Evolutionary conservation across 2,888 invertebrate species (phyloP).

Genomic region (Heterodera filipjevi): DNA sequence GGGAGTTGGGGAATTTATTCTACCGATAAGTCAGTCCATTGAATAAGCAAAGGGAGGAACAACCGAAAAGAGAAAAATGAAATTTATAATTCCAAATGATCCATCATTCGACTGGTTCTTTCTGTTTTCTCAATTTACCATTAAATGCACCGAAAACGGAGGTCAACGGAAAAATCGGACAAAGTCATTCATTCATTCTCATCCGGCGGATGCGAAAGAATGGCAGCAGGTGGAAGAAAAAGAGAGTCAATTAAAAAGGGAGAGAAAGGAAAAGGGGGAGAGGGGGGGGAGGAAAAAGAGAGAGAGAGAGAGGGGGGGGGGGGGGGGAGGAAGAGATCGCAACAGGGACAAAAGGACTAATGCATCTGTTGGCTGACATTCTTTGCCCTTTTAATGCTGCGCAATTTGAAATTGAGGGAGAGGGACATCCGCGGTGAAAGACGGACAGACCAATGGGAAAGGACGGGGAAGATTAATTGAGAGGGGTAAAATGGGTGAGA

Average conservation of each 20-base stretch:
- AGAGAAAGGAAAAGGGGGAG: neutral
- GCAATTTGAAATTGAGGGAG: conserved; percentile 9
- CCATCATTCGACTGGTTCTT: neutral
- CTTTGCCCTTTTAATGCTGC: conserved; percentile 6
- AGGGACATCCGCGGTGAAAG: neutral
- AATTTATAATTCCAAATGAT: neutral
- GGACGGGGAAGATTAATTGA: conserved; percentile 2
- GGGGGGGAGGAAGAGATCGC: neutral
- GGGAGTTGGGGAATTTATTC: neutral
- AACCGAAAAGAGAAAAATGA: neutral
- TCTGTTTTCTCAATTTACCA: neutral
- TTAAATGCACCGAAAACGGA: neutral
- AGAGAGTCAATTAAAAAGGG: neutral
- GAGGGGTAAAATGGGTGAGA: neutral
- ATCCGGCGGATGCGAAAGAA: conserved; percentile 11
- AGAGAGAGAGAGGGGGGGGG: neutral
- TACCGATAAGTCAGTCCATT: neutral
- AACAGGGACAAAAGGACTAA: neutral
- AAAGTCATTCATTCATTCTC: neutral
- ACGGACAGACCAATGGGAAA: no score
- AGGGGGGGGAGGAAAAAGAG: neutral
- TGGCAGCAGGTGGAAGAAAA: neutral
- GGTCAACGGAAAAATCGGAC: neutral
- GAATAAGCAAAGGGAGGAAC: neutral
- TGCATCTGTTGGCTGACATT: conserved; percentile 7